Conservation (phyloP, 2,113 vertebrate genomes). For the Haplochromis vanheusdeni region DNA sequence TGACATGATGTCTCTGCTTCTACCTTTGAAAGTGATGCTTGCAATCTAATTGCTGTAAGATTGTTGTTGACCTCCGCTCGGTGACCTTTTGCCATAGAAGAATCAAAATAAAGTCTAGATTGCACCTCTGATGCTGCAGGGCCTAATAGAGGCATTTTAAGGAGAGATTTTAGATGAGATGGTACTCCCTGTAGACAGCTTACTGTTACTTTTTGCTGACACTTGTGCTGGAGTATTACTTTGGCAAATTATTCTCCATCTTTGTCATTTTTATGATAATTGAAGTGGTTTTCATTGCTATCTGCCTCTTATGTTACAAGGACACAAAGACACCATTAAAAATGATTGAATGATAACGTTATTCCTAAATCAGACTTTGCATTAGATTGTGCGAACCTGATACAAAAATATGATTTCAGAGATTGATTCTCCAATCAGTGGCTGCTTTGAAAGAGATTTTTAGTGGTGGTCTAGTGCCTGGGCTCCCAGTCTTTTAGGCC, state of each 20-base stretch:
- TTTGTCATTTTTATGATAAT: not conserved
- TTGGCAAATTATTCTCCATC: slow-evolving; percentile 1
- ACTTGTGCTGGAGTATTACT: not conserved
- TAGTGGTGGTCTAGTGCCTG: not conserved
- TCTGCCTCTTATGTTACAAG: not conserved
- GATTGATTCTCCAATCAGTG: not conserved
- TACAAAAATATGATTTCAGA: not conserved
- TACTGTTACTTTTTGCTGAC: not conserved
- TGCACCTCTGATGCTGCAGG: not conserved
- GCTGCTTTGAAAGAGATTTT: not conserved
- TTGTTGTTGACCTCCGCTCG: slow-evolving; percentile 7
- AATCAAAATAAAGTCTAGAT: slow-evolving; percentile 9
- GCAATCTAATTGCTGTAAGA: not conserved
- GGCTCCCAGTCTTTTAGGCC: not conserved
- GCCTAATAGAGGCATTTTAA: slow-evolving; percentile 3
- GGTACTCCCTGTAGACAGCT: slow-evolving; percentile 9
- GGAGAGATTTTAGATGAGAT: slow-evolving; percentile 1
- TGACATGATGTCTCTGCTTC: not conserved
- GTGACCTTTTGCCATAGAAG: slow-evolving; percentile 17
- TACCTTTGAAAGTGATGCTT: not conserved
- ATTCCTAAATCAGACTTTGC: not conserved
- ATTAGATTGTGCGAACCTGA: not conserved
- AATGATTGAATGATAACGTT: not conserved
- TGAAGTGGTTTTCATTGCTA: not conserved
- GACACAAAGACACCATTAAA: not conserved